Evolutionary conservation across 2,797 vertebrate species (phyloP), one percentile per base, ranked within the genome.

Genomic region (Scomberomorus guttatus): DNA sequence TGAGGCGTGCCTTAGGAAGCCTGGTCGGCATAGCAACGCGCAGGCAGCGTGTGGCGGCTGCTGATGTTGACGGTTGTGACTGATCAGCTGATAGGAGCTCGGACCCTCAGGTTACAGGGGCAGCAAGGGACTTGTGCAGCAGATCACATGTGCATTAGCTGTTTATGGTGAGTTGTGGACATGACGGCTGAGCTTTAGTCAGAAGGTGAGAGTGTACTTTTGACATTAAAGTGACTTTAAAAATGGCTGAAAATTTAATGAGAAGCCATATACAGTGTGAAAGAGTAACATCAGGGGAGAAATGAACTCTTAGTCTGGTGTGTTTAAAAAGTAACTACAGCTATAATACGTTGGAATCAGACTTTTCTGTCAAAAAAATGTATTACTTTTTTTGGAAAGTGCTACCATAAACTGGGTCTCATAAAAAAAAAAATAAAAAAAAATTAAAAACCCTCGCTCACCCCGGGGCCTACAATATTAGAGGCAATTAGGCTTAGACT

Each of bases 11-110:
- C 79, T 77, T 65, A 11, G 70, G 77, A 72, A 79, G 75, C 54
- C 42, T 2, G 13, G 89, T 89, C 20, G 77, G 82, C 86, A 88
- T 87, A 74, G 84, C 80, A 83, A 90, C 77, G 0, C 2, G 5
- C 57, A 20, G 27, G 29, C n/a, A 39, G 72, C 56, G 25, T 60
- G 67, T 32, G 7, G 75, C 5, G 20, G 57, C 83, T 67, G 76
- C 69, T 77, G 69, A 79, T 72, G 73, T 56, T 79, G 80, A 72
- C 44, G 66, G 79, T 75, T 78, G 79, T 29, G 72, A 63, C 59
- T 5, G 79, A 88, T 81, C 83, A 75, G 85, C 78, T 70, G 84
- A 87, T 27, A 58, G 48, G 70, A 66, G 75, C 61, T 9, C 0
- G 1, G 69, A 54, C 64, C 39, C 65, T 92, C 80, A 5, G 85